phyloP scores from a whole-genome alignment of 2,113 vertebrate genomes.

The Cynocephalus volans region DNA sequence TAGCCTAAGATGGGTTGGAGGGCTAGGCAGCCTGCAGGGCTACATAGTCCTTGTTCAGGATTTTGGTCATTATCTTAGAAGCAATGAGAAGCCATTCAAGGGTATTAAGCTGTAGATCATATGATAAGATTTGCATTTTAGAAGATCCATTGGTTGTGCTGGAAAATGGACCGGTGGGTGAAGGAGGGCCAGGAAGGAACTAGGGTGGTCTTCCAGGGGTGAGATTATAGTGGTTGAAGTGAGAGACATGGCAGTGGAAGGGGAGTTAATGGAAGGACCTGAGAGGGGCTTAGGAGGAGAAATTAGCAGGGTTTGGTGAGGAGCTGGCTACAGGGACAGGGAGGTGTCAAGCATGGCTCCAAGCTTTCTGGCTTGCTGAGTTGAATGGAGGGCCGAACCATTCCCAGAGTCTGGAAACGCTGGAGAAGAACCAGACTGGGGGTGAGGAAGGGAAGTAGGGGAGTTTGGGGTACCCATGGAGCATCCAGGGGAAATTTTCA shows the following conservation, averaged over 20 bases:
- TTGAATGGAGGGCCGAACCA: background rate
- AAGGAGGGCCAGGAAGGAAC: background rate
- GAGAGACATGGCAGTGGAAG: background rate
- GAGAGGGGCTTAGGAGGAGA: background rate
- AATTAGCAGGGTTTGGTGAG: background rate
- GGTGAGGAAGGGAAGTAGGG: background rate
- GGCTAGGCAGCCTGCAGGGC: accelerated
- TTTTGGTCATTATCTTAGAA: background rate
- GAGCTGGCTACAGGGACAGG: background rate
- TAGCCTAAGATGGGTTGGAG: background rate
- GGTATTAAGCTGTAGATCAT: background rate
- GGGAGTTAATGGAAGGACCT: background rate
- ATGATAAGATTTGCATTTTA: background rate
- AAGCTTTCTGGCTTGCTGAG: background rate
- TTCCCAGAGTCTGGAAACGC: background rate
- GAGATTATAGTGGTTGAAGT: background rate
- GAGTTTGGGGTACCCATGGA: background rate
- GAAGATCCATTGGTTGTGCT: background rate
- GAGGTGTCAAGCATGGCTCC: background rate
- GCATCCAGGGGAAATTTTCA: background rate
- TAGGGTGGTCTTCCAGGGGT: background rate
- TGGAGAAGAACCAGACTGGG: background rate
- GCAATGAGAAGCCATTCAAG: background rate
- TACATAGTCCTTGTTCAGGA: background rate
- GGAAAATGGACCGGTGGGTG: background rate